Conservation (phyloP, 2,797 vertebrate genomes). For the Todus mexicanus region DNA sequence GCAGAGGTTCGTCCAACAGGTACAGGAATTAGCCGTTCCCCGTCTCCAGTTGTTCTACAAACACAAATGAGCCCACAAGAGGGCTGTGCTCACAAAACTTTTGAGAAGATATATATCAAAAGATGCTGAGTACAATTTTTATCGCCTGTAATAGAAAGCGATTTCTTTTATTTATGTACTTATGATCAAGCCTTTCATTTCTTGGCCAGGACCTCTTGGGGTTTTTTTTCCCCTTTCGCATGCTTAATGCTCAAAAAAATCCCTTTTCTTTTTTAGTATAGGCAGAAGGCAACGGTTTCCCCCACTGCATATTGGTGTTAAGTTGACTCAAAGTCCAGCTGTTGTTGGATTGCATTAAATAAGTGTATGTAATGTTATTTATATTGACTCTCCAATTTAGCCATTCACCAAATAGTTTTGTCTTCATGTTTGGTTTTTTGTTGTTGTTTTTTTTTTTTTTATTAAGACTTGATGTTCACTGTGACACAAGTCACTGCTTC, state of each 20-base stretch:
- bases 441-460: background rate
- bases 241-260: background rate
- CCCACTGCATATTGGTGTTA: background rate
- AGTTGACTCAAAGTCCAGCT: background rate
- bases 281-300: background rate
- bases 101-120: constrained; percentile 1
- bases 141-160: background rate
- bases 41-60: constrained; percentile 18
- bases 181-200: background rate
- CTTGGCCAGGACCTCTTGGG: background rate
- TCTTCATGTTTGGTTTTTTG: no score
- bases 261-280: background rate
- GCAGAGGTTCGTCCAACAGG: background rate
- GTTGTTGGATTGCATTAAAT: background rate
- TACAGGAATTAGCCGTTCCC: background rate
- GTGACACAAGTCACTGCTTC: background rate
- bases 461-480: background rate
- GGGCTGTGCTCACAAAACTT: constrained; percentile 62
- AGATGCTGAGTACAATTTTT: constrained; percentile 32
- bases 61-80: constrained; percentile 64
- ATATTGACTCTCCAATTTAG: background rate
- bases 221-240: background rate
- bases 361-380: background rate
- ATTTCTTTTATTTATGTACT: constrained; percentile 20
- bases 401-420: constrained; percentile 15